These are phyloP conservation scores for Galaxea fascicularis DNA, from an alignment of 92 coral and sea anemone genomes.

Conservation along the genomic window DNA sequence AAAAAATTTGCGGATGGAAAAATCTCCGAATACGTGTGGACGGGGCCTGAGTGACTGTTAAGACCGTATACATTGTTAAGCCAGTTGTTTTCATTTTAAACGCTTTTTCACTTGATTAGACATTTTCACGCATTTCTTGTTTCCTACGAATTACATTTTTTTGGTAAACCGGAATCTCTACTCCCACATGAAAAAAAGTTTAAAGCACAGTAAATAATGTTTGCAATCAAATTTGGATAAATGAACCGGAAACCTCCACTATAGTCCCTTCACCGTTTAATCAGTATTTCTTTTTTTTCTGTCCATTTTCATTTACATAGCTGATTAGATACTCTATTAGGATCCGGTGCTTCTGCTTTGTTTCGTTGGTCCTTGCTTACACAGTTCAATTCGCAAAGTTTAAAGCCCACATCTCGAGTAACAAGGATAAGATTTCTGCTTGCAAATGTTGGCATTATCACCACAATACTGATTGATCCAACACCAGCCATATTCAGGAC, in stretches of 20 bases:
- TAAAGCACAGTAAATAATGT: neutral
- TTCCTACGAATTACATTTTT: no score
- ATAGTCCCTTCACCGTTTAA: neutral
- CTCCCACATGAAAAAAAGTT: neutral
- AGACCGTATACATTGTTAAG: no score
- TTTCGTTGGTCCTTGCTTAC: neutral
- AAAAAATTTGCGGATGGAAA: no score
- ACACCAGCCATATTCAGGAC: conserved; percentile 34
- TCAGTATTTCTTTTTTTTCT: neutral
- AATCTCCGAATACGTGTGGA: no score
- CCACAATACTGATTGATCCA: conserved; percentile 40
- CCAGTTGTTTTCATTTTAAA: no score
- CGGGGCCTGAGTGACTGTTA: no score
- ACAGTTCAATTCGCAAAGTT: conserved; percentile 7
- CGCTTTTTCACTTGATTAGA: no score
- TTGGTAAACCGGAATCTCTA: neutral
- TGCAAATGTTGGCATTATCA: conserved; percentile 32
- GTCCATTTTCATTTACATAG: neutral
- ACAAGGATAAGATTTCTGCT: conserved; percentile 22
- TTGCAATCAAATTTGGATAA: neutral
- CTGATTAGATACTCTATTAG: neutral
- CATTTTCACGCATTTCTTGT: no score
- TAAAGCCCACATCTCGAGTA: conserved; percentile 31
- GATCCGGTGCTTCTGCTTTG: no score
- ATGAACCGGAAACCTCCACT: neutral